Conservation (phyloP, 2,888 invertebrate genomes). For the Drosophila kanekoi region DNA sequence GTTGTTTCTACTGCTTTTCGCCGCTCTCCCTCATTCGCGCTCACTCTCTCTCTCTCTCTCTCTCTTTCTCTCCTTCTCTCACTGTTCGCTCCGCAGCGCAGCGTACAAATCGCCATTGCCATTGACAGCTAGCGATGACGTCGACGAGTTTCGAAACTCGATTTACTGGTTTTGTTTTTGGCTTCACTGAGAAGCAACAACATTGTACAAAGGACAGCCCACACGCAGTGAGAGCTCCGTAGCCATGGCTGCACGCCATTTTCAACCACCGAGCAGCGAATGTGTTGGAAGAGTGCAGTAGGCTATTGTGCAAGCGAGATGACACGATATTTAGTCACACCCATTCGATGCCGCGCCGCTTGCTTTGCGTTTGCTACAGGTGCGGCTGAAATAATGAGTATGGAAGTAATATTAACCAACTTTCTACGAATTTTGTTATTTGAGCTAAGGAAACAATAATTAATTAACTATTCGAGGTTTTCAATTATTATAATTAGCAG, state of each 20-base stretch:
- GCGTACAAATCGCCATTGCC: constrained; percentile 70
- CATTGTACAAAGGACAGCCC: constrained; percentile 70
- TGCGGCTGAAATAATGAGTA: constrained; percentile 28
- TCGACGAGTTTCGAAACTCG: constrained; percentile 63
- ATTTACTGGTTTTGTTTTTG: constrained; percentile 66
- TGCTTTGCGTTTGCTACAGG: constrained; percentile 38
- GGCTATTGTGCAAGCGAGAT: constrained; percentile 37
- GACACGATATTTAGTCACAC: constrained; percentile 52
- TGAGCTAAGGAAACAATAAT: too few species aligned
- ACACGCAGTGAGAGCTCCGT: constrained; percentile 61
- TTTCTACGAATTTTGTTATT: too few species aligned
- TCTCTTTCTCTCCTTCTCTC: constrained; percentile 16
- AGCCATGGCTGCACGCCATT: constrained; percentile 75
- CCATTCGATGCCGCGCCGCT: constrained; percentile 43
- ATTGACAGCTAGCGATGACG: constrained; percentile 63
- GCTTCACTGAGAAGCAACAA: constrained; percentile 35
- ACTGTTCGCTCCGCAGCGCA: constrained; percentile 34
- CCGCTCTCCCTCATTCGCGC: constrained; percentile 25
- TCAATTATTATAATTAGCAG: too few species aligned
- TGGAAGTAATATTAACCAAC: background rate
- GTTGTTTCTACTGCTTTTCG: constrained; percentile 32
- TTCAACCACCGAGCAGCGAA: constrained; percentile 60
- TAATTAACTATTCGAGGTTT: too few species aligned
- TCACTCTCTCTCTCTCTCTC: constrained; percentile 23
- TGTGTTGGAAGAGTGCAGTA: constrained; percentile 29